Conservation (phyloP, 2,888 invertebrate genomes). For the Operophtera brumata region DNA sequence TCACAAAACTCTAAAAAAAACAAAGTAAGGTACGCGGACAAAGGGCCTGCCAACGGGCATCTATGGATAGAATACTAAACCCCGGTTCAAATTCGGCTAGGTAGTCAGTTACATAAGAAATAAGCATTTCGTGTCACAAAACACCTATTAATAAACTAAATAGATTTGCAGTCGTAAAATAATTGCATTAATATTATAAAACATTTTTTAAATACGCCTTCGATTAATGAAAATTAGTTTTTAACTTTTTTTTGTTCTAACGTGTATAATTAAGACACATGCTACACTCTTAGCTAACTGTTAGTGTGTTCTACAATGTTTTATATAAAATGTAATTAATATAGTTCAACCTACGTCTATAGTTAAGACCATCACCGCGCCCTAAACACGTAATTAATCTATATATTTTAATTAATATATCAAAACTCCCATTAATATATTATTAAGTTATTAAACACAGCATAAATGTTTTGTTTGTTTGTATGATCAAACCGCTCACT, state of each 20-base stretch:
- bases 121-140: constrained; percentile 40
- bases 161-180: constrained; percentile 51
- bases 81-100: background rate
- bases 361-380: constrained; percentile 69
- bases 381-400: constrained; percentile 51
- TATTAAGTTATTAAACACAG: constrained; percentile 55
- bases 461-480: constrained; percentile 53
- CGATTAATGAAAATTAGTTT: constrained; percentile 36
- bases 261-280: constrained; percentile 55
- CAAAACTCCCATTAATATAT: constrained; percentile 57
- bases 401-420: constrained; percentile 57
- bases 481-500: constrained; percentile 30
- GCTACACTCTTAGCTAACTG: constrained; percentile 60
- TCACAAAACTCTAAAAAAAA: background rate
- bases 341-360: constrained; percentile 62
- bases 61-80: constrained; percentile 4
- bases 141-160: constrained; percentile 51
- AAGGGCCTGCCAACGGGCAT: constrained; percentile 22
- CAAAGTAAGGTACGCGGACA: constrained; percentile 19
- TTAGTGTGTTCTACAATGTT: constrained; percentile 63
- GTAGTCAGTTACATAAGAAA: constrained; percentile 37
- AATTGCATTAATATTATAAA: constrained; percentile 35
- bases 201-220: constrained; percentile 27
- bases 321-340: constrained; percentile 63
- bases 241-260: constrained; percentile 63